These are phyloP conservation scores for Eueremaeus valkanovi DNA, from an alignment of 2,888 invertebrate species.

Conservation along the genomic window DNA sequence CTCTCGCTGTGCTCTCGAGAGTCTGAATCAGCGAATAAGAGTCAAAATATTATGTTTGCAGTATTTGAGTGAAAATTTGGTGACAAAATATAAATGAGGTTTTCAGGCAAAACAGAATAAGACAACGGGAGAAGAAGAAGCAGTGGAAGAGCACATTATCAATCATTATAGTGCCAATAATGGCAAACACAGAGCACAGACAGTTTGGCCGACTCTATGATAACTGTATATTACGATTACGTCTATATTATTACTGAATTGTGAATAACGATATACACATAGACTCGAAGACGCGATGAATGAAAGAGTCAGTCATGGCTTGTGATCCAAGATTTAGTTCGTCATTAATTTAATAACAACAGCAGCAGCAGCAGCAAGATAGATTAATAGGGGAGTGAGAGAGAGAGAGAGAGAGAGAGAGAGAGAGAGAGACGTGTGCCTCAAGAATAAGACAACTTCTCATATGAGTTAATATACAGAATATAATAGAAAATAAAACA, in stretches of 20 bases:
- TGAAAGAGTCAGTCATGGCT: not conserved
- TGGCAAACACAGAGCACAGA: constrained; percentile 1
- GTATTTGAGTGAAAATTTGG: not conserved
- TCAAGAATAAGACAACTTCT: not conserved
- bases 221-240: not conserved
- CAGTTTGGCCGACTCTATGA: constrained; percentile 13
- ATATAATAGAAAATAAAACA: not conserved
- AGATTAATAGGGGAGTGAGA: not conserved
- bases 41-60: not conserved
- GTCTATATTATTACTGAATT: not conserved
- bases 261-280: not conserved
- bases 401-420: too few species aligned
- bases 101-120: not conserved
- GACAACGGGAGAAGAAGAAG: not conserved
- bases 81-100: not conserved
- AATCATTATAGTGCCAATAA: constrained; percentile 26
- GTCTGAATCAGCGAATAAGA: not conserved
- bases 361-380: too few species aligned
- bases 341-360: not conserved
- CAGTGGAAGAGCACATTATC: not conserved
- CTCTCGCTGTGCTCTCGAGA: not conserved
- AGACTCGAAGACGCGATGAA: not conserved
- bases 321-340: not conserved
- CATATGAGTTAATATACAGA: not conserved
- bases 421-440: too few species aligned